Conservation (phyloP, 2,113 vertebrate species). For the Rhodinocichla rosea region DNA sequence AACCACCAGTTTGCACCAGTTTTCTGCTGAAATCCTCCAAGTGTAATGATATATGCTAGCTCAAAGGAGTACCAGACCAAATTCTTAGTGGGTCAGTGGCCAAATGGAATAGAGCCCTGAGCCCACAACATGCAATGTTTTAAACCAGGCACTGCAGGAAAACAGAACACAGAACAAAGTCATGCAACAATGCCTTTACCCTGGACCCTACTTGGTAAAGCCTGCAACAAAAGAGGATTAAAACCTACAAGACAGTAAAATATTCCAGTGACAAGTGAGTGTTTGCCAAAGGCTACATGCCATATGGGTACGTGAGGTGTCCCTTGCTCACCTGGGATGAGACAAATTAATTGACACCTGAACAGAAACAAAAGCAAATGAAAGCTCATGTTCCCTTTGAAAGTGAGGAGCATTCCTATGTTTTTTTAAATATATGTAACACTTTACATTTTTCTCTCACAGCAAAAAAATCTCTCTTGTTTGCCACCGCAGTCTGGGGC, state of each 20-base stretch:
- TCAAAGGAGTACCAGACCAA: background rate
- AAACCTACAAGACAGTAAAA: background rate
- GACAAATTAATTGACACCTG: background rate
- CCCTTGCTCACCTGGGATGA: background rate
- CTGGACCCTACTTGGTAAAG: background rate
- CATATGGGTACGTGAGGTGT: background rate
- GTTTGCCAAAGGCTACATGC: background rate
- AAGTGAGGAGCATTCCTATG: background rate
- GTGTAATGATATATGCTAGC: rapidly evolving
- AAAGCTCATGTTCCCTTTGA: background rate
- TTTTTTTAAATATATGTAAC: background rate
- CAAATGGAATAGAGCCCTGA: background rate
- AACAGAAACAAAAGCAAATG: background rate
- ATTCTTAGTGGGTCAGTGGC: background rate
- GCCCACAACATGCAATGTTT: background rate
- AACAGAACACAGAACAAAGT: background rate
- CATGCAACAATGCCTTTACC: background rate
- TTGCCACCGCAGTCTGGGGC: background rate
- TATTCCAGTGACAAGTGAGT: background rate
- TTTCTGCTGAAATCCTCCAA: background rate
- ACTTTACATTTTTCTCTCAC: background rate
- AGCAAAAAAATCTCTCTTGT: background rate
- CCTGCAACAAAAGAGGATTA: background rate
- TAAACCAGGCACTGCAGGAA: background rate
- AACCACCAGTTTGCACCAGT: background rate